phyloP scores from a whole-genome alignment of 2,888 invertebrate genomes.

The Ochropleura plecta region DNA sequence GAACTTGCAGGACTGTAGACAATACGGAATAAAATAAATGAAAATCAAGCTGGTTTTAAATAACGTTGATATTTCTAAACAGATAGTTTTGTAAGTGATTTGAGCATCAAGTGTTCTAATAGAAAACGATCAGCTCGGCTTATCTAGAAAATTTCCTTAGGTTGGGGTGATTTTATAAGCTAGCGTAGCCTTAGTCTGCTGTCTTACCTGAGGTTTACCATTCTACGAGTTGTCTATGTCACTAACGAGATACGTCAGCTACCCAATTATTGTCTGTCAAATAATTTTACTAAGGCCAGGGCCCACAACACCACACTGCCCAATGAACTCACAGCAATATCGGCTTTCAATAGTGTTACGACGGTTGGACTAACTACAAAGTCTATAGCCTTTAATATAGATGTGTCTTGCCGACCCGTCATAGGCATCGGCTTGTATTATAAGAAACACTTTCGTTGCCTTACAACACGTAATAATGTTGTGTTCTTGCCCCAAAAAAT shows the following conservation, averaged over 20 bases:
- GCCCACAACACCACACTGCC: neutral
- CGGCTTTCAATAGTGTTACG: neutral
- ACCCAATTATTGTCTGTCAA: neutral
- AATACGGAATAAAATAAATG: conserved; percentile 30
- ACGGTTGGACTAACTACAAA: neutral
- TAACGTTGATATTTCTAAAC: neutral
- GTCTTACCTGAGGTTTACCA: neutral
- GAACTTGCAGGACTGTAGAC: conserved; percentile 44
- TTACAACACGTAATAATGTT: neutral
- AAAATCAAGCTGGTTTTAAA: neutral
- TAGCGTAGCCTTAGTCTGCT: neutral
- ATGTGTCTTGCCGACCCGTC: neutral
- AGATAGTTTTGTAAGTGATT: neutral
- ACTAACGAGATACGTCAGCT: neutral
- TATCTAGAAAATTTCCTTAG: neutral
- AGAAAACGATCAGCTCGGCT: neutral
- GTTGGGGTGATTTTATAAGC: neutral
- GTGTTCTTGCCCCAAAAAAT: neutral
- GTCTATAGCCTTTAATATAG: neutral
- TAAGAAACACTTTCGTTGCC: neutral
- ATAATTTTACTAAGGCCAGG: neutral
- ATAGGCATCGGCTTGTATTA: neutral
- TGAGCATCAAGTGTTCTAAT: neutral
- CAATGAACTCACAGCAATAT: neutral
- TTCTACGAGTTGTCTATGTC: neutral